These are phyloP conservation scores for Malthinus seriepunctatus DNA, from an alignment of 2,888 invertebrate genomes.

Conservation along the genomic window DNA sequence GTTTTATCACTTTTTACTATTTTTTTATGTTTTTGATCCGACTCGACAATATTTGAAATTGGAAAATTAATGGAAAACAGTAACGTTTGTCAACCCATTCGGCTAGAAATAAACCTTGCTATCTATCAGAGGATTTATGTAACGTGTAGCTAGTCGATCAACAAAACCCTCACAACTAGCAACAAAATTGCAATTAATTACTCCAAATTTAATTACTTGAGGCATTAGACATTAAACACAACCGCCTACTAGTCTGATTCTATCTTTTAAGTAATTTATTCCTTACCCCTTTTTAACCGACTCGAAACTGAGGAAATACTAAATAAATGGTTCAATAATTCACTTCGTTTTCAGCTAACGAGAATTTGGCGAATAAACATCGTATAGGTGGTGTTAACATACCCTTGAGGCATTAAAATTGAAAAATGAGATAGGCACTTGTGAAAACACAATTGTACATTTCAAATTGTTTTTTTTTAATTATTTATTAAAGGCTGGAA, in stretches of 20 bases:
- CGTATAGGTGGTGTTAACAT: slow-evolving; percentile 20
- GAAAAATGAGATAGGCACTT: slow-evolving; percentile 11
- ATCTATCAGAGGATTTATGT: slow-evolving; percentile 20
- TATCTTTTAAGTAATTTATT: slow-evolving; percentile 39
- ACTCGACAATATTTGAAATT: no score
- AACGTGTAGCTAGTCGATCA: slow-evolving; percentile 13
- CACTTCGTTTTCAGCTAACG: slow-evolving; percentile 36
- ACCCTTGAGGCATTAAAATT: slow-evolving; percentile 13
- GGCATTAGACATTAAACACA: slow-evolving; percentile 20
- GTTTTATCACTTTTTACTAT: no score
- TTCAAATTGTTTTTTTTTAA: no score
- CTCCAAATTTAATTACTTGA: slow-evolving; percentile 23
- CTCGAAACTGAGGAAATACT: slow-evolving; percentile 39
- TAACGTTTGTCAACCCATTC: slow-evolving; percentile 4
- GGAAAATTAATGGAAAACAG: background rate
- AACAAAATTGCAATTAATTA: slow-evolving; percentile 25
- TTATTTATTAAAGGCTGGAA: no score
- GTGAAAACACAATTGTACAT: no score
- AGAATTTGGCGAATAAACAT: slow-evolving; percentile 29
- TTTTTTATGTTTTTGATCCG: no score
- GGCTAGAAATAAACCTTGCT: slow-evolving; percentile 1
- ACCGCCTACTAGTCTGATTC: slow-evolving; percentile 24
- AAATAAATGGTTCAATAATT: slow-evolving; percentile 44
- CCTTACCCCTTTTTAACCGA: slow-evolving; percentile 25
- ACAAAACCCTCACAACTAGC: slow-evolving; percentile 11